Base-by-base conservation (phyloP, 2,113 vertebrate genomes). In the Plecotus auritus region DNA sequence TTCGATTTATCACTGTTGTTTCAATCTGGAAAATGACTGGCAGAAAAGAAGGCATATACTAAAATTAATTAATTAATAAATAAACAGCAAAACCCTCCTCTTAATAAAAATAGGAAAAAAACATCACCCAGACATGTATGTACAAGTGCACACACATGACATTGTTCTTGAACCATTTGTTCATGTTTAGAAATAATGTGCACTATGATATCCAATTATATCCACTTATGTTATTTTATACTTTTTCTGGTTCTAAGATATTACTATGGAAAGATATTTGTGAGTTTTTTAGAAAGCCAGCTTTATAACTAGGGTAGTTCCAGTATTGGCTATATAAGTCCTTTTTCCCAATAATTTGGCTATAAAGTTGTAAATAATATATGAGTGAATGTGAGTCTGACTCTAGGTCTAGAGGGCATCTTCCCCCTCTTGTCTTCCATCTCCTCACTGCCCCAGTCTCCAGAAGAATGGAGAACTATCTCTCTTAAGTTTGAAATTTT, bases 1-100 rank as follows among this genome's bases (percentile, higher is more conserved):
- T 76, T 42, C 40, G 13, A 69, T 28, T 51, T 22, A 30, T 67
- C 59, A 45, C 26, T 47, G 4, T 59, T 32, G 91, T 96, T 95
- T 95, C 95, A 97, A 91, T 72, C 90, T 91, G 86, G 83, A 87
- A 97, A 97, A 95, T 78, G 88, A 95, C 88, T 96, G 84, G 96
- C 77, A 98, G 83, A 97, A 97, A 96, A 97, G 67, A 90, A 64
- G 54, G 66, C 93, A 95, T 96, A 97, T 97, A 96, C 93, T 96
- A 95, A 96, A 86, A 61, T 61, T 12, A 61, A 28, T 61, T 26
- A 26, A 26, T 59, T 28, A 61, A 59, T 59, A 23, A 88, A 49
- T 8, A 95, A 96, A 67, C 40, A 95, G 93, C 96, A 95, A 93
- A 95, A 73, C 42, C 74, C 85, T 95, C 96, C 22, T 97, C 91